Conservation (phyloP, 2,888 invertebrate genomes). For the Idaea biselata region DNA sequence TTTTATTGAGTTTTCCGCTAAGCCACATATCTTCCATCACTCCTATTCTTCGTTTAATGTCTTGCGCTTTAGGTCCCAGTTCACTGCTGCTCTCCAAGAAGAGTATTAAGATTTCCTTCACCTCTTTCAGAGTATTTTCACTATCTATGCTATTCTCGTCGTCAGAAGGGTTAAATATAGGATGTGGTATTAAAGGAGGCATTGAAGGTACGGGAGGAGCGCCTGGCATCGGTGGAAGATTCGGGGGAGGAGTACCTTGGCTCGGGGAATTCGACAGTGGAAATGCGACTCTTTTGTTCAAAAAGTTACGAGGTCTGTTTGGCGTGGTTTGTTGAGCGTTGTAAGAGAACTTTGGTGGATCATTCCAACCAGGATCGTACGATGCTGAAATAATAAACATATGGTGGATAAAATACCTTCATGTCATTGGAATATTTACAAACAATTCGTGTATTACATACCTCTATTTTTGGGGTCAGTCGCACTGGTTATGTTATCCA, state of each 20-base stretch:
- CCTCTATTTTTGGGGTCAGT: conserved; percentile 44
- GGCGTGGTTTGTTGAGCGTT: conserved; percentile 60
- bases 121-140: conserved; percentile 53
- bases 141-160: conserved; percentile 45
- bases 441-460: conserved; percentile 18
- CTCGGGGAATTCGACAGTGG: conserved; percentile 54
- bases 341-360: conserved; percentile 77
- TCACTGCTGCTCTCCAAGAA: conserved; percentile 61
- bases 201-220: conserved; percentile 29
- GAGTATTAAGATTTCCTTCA: conserved; percentile 52
- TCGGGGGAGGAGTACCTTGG: conserved; percentile 35
- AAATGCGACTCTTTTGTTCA: conserved; percentile 80
- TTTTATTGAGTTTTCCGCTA: conserved; percentile 74
- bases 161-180: conserved; percentile 16
- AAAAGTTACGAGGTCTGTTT: conserved; percentile 65
- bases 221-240: conserved; percentile 51
- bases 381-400: conserved; percentile 46
- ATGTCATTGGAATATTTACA: not conserved
- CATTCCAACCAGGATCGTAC: conserved; percentile 81
- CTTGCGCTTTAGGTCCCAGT: conserved; percentile 67
- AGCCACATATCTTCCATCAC: conserved; percentile 81
- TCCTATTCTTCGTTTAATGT: conserved; percentile 76
- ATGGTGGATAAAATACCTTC: not conserved
- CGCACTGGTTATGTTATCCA: conserved; percentile 24
- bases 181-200: conserved; percentile 28